Evolutionary conservation across 1,140 invertebrate species (phyloP).

Genomic region (Leptopilina clavipes): DNA sequence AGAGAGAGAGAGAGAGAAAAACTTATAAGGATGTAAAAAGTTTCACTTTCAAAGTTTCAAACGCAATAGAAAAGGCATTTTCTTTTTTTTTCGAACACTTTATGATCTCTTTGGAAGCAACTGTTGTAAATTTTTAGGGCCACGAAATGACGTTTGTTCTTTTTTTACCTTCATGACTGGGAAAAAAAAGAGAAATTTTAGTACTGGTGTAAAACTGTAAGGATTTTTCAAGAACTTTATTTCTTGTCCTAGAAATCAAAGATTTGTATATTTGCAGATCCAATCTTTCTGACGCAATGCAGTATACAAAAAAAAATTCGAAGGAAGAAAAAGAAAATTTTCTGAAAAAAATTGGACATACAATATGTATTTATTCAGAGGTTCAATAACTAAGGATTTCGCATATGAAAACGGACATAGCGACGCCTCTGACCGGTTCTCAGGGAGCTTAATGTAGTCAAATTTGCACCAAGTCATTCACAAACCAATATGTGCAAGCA

Average conservation of each 20-base stretch:
- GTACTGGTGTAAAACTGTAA: constrained; percentile 3
- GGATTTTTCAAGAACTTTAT: not conserved
- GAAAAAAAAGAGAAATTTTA: not conserved
- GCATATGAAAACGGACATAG: constrained; percentile 25
- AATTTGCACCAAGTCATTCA: constrained; percentile 34
- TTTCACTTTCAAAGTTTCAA: constrained; percentile 16
- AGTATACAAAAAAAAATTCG: too few species aligned
- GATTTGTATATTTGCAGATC: not conserved
- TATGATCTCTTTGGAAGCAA: constrained; percentile 21
- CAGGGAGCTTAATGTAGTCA: constrained; percentile 34
- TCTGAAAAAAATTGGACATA: too few species aligned
- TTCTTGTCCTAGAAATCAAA: not conserved
- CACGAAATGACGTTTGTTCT: not conserved
- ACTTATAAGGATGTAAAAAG: constrained; percentile 23
- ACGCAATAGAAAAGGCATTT: not conserved
- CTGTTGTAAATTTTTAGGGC: constrained; percentile 8
- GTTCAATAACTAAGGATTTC: constrained; percentile 20
- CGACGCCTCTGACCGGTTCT: constrained; percentile 25
- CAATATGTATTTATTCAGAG: too few species aligned
- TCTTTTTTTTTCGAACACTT: not conserved
- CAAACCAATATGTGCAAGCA: constrained; percentile 27
- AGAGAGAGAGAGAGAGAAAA: not conserved
- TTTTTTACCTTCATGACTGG: not conserved
- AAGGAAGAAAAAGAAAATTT: too few species aligned
- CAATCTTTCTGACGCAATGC: too few species aligned